Evolutionary conservation across 1,140 invertebrate genomes (phyloP).

Genomic region (Caenorhabditis brenneri): DNA sequence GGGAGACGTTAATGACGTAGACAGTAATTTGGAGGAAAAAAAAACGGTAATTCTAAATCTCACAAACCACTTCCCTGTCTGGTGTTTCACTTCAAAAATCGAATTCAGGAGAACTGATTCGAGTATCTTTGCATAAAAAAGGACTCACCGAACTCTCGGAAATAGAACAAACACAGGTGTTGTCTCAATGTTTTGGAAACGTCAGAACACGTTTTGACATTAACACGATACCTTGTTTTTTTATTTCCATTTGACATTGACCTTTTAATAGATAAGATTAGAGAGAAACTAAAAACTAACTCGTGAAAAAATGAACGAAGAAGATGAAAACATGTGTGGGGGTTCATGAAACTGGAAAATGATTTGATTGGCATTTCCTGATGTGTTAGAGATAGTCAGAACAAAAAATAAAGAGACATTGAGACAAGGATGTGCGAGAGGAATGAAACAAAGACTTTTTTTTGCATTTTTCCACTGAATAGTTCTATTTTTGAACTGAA

Average conservation of each 20-base stretch:
- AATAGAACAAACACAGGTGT: conserved; percentile 14
- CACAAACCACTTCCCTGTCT: neutral
- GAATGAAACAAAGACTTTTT: neutral
- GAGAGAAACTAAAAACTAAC: conserved; percentile 15
- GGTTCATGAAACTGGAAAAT: conserved; percentile 17
- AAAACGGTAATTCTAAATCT: too few species aligned
- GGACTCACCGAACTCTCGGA: neutral
- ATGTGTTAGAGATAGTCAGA: neutral
- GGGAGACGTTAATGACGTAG: too few species aligned
- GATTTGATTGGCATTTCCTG: conserved; percentile 21
- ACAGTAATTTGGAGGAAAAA: too few species aligned
- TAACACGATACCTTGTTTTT: conserved; percentile 2
- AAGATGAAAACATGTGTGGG: neutral
- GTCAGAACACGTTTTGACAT: neutral
- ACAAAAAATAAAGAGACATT: neutral
- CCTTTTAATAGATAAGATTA: neutral
- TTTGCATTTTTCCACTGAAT: neutral
- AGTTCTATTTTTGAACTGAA: neutral
- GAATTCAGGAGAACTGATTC: too few species aligned
- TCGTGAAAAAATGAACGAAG: neutral
- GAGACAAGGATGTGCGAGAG: neutral
- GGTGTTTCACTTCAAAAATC: neutral
- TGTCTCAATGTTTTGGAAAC: neutral
- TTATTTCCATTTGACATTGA: neutral
- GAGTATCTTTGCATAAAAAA: neutral